A percentile compares a stretch with the other conserved stretches of the same genome.
Evolutionary conservation across 2,797 vertebrate genomes (phyloP).

Genomic region (Carapus acus): DNA sequence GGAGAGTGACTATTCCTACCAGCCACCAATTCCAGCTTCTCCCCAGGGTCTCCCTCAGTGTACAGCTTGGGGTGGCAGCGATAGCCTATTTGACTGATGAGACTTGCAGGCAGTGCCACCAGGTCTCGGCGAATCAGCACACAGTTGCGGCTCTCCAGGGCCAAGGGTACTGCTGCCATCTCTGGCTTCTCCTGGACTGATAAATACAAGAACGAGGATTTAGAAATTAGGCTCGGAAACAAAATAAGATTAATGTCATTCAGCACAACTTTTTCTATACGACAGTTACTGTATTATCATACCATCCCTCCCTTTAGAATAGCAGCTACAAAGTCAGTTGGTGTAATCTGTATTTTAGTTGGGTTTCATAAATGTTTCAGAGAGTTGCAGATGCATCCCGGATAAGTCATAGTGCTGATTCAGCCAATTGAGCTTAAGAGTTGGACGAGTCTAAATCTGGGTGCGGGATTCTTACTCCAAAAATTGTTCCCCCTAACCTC

Average conservation of each 20-base stretch:
- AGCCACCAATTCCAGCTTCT: conserved; percentile 96
- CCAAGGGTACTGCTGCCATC: conserved; percentile 76
- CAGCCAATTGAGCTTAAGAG: conserved; percentile 49
- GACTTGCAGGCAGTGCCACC: conserved; percentile 92
- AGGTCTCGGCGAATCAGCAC: conserved; percentile 94
- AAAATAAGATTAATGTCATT: conserved; percentile 5
- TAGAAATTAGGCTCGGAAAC: conserved; percentile 5
- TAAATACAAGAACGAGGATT: conserved; percentile 20
- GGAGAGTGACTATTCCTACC: conserved; percentile 66
- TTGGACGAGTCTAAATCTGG: conserved; percentile 34
- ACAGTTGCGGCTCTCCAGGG: conserved; percentile 89
- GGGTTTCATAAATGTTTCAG: conserved; percentile 59
- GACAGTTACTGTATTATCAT: neutral
- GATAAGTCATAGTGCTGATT: conserved; percentile 52
- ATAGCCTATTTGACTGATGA: conserved; percentile 98
- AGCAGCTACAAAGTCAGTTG: conserved; percentile 14
- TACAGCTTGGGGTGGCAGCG: conserved; percentile 98
- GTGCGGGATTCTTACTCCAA: conserved; percentile 39
- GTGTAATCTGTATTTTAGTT: conserved; percentile 45
- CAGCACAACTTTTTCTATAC: neutral
- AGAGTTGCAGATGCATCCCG: conserved; percentile 54
- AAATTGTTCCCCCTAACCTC: conserved; percentile 40
- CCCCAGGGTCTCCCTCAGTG: conserved; percentile 95
- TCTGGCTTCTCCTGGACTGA: conserved; percentile 87
- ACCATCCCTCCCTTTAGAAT: conserved; percentile 9